Conservation (phyloP, 2,113 vertebrate species). For the Thermophis baileyi region DNA sequence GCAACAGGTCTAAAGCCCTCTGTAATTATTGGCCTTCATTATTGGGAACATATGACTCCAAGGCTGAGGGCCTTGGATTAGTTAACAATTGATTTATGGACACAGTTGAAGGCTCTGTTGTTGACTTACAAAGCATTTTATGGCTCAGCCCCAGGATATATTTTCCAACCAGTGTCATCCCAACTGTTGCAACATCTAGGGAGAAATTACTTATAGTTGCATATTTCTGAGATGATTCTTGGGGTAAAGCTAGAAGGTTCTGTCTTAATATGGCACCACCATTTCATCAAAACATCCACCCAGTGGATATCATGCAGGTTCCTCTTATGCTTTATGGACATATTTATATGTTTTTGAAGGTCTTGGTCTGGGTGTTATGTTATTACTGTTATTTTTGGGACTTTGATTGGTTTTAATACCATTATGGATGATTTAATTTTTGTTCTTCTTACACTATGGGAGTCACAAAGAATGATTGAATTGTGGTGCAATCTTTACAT, state of each 20-base stretch:
- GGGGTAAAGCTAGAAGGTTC: not conserved
- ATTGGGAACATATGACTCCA: not conserved
- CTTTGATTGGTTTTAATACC: not conserved
- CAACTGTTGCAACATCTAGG: not conserved
- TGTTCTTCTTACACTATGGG: not conserved
- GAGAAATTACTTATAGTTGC: not conserved
- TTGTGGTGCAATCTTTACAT: not conserved
- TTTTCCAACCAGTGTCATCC: not conserved
- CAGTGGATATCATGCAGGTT: not conserved
- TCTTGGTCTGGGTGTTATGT: not conserved
- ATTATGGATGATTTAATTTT: not conserved
- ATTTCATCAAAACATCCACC: not conserved
- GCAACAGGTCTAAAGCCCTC: not conserved
- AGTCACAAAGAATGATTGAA: not conserved
- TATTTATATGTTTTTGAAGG: not conserved
- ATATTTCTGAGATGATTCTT: not conserved
- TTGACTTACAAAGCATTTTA: not conserved
- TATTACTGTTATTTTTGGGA: not conserved
- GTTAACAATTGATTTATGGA: not conserved
- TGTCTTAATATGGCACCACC: not conserved
- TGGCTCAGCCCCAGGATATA: not conserved
- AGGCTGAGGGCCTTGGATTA: not conserved
- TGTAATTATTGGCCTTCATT: not conserved
- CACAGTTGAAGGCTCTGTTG: not conserved
- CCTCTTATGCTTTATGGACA: not conserved